Base-by-base conservation (phyloP, 1,140 invertebrate genomes). In the Drosophila willistoni region DNA sequence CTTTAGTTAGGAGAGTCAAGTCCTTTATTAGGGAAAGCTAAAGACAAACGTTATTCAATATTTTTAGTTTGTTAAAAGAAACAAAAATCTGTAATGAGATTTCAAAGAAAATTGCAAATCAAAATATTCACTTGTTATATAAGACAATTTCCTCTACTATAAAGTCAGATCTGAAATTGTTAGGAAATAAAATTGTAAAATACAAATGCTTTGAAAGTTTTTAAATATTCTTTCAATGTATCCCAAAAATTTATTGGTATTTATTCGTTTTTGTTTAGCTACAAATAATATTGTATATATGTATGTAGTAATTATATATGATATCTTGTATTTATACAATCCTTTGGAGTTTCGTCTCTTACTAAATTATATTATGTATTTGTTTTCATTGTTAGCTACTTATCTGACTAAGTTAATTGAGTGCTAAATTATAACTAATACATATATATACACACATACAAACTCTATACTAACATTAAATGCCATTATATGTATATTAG, bases 381-480 rank as follows among this genome's bases (percentile, higher is more conserved):
- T 34, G 4, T 36, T 57, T 54, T 68, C 39, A 56, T 60, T 34
- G 6, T 60, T 76, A 62, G 47, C 64, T 75, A 73, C 56, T 75
- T 75, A 74, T 19, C 29, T 36, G 17, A 34, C 39, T 42, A 55
- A n/a, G 51, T 71, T 29, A 70, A 71, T 14, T 25, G 17, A 10
- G 71, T 74, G 64, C 57, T 68, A 33, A 12, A 51, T 51, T 51
- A 22, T 19, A 17, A 1, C 36, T 60, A 76, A 41, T n/a, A 63
- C 61, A 47, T 63, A 29, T 29, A 29, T 29, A 36, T n/a, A 63
- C 42, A 47, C 47, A 63, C n/a, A 29, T 29, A 44, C 19, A 14
- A 13, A 29, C 29, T 76, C 17, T 60, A 17, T 60, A 14, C 51
- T 70, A 70, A 69, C 73, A 64, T 55, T 76, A 76, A 76, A 76